Percentiles rank a stretch among this genome's conserved stretches.
These are phyloP conservation scores for Amblyopsis rosae DNA, from an alignment of 2,113 vertebrate genomes.

Conservation along the genomic window DNA sequence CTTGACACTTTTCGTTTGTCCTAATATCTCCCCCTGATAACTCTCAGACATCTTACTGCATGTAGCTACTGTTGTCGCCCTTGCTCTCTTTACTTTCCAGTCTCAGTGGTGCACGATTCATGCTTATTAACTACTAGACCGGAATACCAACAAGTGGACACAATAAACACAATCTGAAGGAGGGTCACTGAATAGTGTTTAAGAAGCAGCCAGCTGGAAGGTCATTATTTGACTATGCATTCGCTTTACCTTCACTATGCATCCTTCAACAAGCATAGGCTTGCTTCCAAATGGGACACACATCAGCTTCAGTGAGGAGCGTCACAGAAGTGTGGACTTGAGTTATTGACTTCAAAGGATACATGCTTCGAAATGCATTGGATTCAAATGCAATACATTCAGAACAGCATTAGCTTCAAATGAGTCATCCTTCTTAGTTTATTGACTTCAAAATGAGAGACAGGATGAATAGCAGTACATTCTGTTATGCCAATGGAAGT, in stretches of 20 bases:
- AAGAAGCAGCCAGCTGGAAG: slow-evolving; percentile 45
- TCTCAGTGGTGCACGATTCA: slow-evolving; percentile 5
- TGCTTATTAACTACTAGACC: slow-evolving; percentile 9
- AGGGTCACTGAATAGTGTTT: slow-evolving; percentile 31
- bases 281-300: slow-evolving; percentile 62
- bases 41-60: no score
- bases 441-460: slow-evolving; percentile 60
- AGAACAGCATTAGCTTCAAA: slow-evolving; percentile 64
- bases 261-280: slow-evolving; percentile 62
- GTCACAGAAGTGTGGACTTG: slow-evolving; percentile 49
- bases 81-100: slow-evolving; percentile 11
- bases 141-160: slow-evolving; percentile 1
- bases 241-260: slow-evolving; percentile 41
- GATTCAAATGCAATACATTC: slow-evolving; percentile 59
- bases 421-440: slow-evolving; percentile 66
- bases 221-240: slow-evolving; percentile 29
- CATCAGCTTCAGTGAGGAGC: slow-evolving; percentile 62
- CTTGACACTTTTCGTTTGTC: not conserved
- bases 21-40: not conserved
- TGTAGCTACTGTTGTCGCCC: not conserved
- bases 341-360: slow-evolving; percentile 66
- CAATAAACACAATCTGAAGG: slow-evolving; percentile 3
- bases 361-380: slow-evolving; percentile 63
- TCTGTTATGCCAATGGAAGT: slow-evolving; percentile 13
- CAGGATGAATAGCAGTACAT: slow-evolving; percentile 31